phyloP scores from a whole-genome alignment of 2,797 vertebrate genomes.

The Poecile montanus region DNA sequence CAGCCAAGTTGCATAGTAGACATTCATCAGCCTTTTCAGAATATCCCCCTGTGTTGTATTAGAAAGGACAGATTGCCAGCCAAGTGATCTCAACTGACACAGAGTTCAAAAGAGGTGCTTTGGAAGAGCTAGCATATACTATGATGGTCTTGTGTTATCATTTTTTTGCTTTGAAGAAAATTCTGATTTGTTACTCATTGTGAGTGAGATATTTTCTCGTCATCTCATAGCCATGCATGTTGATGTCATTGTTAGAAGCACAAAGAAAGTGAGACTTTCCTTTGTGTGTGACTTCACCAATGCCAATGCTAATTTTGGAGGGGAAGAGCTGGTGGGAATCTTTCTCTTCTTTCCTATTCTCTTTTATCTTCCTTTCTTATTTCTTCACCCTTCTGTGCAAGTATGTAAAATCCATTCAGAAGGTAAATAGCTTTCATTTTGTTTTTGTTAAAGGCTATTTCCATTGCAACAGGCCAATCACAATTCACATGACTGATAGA shows the following conservation, averaged over 20 bases:
- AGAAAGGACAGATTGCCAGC: background rate
- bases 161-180: slow-evolving; percentile 65
- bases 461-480: slow-evolving; percentile 72
- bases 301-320: slow-evolving; percentile 58
- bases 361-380: background rate
- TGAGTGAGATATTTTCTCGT: slow-evolving; percentile 55
- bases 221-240: slow-evolving; percentile 76
- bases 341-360: slow-evolving; percentile 47
- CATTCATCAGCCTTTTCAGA: slow-evolving; percentile 46
- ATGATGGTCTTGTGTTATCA: slow-evolving; percentile 75
- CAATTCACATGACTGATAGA: slow-evolving; percentile 69
- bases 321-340: slow-evolving; percentile 44
- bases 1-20: slow-evolving; percentile 12
- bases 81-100: background rate
- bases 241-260: slow-evolving; percentile 68
- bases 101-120: slow-evolving; percentile 20
- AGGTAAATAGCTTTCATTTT: slow-evolving; percentile 56
- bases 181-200: slow-evolving; percentile 61
- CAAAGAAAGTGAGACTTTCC: slow-evolving; percentile 72
- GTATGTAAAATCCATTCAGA: slow-evolving; percentile 63
- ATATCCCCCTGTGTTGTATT: background rate
- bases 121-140: slow-evolving; percentile 58
- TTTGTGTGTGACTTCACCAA: slow-evolving; percentile 73
- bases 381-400: slow-evolving; percentile 43
- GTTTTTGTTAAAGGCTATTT: slow-evolving; percentile 61